Evolutionary conservation across 2,113 vertebrate genomes (phyloP).

Genomic region (Mixornis gularis): DNA sequence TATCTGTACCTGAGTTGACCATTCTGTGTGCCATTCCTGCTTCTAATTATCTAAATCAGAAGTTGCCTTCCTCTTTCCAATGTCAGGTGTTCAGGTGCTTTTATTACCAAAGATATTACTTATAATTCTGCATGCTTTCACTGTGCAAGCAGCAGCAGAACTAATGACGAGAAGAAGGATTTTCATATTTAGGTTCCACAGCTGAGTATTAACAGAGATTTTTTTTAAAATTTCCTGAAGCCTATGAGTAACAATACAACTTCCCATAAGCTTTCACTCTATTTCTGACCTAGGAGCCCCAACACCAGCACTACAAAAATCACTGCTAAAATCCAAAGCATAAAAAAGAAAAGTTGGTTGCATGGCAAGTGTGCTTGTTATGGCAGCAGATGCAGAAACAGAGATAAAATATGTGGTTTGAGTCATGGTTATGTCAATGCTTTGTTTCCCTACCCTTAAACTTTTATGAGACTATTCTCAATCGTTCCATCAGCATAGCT

Average conservation of each 20-base stretch:
- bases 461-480: conserved; percentile 14
- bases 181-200: background rate
- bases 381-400: background rate
- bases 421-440: conserved; percentile 1
- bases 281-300: background rate
- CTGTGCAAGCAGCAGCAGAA: background rate
- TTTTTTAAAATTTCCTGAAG: background rate
- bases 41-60: background rate
- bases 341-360: background rate
- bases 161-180: background rate
- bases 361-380: background rate
- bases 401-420: background rate
- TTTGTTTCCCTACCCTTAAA: background rate
- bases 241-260: background rate
- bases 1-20: background rate
- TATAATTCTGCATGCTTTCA: background rate
- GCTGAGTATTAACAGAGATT: background rate
- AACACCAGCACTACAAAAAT: background rate
- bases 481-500: background rate
- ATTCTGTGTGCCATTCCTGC: background rate
- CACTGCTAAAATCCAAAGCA: background rate
- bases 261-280: background rate
- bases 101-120: background rate
- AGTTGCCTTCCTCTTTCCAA: background rate
- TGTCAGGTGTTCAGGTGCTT: background rate